Conservation (phyloP, 2,113 vertebrate species). For the Scolopax mira region DNA sequence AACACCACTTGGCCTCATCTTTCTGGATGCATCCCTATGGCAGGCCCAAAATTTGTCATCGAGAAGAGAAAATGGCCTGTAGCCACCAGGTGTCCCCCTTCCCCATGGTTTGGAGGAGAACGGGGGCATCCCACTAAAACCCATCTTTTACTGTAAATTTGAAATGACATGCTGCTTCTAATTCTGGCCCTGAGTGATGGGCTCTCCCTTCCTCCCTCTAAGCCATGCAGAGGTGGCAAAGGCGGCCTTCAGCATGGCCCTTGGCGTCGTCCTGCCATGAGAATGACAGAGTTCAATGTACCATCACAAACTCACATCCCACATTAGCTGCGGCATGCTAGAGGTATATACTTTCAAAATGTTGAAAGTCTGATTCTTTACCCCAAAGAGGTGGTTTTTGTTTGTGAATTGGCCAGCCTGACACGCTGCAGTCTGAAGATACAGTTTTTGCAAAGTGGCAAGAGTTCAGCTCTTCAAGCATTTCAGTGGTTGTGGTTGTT, state of each 20-base stretch:
- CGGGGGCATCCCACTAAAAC: accelerated
- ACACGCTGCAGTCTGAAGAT: background rate
- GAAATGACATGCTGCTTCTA: background rate
- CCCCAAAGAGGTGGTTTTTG: background rate
- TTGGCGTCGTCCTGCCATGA: background rate
- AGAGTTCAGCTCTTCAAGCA: background rate
- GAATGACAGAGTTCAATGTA: background rate
- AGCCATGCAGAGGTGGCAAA: background rate
- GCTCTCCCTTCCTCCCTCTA: accelerated
- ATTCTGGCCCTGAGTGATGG: background rate
- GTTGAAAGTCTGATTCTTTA: background rate
- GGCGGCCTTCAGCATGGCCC: background rate
- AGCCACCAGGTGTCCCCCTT: conserved; percentile 54
- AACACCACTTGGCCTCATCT: background rate
- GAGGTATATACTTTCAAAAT: background rate
- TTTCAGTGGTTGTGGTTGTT: background rate
- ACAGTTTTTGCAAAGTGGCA: background rate
- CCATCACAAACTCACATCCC: background rate
- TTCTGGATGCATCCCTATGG: accelerated
- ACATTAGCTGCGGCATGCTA: background rate
- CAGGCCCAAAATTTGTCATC: accelerated
- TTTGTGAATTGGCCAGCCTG: background rate
- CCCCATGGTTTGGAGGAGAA: background rate
- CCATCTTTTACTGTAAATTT: accelerated
- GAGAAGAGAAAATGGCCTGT: accelerated